Evolutionary conservation across 2,888 invertebrate genomes (phyloP).

Genomic region (Alcis repandata): DNA sequence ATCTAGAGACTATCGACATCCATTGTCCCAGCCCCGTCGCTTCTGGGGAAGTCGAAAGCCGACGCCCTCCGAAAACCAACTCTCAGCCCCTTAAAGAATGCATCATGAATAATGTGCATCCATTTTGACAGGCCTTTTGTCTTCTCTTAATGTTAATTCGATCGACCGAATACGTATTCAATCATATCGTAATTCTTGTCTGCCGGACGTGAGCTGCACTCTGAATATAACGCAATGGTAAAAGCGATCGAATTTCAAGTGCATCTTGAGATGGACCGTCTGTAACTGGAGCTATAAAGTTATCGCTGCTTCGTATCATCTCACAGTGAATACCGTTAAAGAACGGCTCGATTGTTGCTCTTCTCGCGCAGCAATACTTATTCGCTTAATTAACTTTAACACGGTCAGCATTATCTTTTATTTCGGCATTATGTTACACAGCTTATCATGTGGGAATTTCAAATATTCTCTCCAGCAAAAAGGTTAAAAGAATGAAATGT

Average conservation of each 20-base stretch:
- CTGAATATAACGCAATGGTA: constrained; percentile 48
- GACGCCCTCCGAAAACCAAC: constrained; percentile 51
- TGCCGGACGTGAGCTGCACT: constrained; percentile 38
- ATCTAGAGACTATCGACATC: constrained; percentile 64
- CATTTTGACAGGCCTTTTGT: constrained; percentile 67
- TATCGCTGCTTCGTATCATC: constrained; percentile 48
- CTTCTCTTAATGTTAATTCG: constrained; percentile 68
- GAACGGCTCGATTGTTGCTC: constrained; percentile 62
- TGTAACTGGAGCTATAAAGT: constrained; percentile 60
- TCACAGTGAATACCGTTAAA: constrained; percentile 60
- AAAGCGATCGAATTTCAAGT: constrained; percentile 68
- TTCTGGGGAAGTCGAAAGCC: constrained; percentile 59
- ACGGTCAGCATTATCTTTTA: constrained; percentile 63
- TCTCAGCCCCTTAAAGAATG: constrained; percentile 50
- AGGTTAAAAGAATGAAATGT: constrained; percentile 62
- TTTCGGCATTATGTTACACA: constrained; percentile 54
- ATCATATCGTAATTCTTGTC: constrained; percentile 49
- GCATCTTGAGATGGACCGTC: constrained; percentile 61
- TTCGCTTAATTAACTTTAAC: constrained; percentile 71
- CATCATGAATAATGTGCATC: constrained; percentile 81
- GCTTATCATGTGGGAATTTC: constrained; percentile 52
- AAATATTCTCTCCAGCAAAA: constrained; percentile 46
- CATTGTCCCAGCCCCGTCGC: constrained; percentile 71
- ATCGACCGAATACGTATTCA: constrained; percentile 50
- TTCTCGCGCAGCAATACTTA: constrained; percentile 60